Percentiles rank a stretch among this genome's conserved stretches.
Evolutionary conservation across 2,797 vertebrate genomes (phyloP).

Genomic region (Hypotaenidia okinawae): DNA sequence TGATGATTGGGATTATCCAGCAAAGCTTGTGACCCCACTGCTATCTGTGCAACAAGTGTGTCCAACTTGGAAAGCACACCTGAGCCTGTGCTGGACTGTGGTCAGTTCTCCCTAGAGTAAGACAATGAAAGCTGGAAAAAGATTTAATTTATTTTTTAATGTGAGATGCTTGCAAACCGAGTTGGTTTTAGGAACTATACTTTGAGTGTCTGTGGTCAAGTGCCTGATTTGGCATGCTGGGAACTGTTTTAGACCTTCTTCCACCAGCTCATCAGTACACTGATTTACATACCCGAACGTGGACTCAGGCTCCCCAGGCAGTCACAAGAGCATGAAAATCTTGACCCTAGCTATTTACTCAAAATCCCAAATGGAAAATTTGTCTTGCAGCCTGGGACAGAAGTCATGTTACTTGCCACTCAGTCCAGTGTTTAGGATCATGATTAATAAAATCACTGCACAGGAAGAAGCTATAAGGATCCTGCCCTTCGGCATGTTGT

Average conservation of each 20-base stretch:
- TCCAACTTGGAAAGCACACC: neutral
- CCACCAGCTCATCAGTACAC: neutral
- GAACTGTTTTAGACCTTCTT: neutral
- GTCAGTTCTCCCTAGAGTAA: neutral
- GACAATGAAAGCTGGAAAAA: neutral
- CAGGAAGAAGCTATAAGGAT: neutral
- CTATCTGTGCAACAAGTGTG: neutral
- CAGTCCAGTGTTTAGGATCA: neutral
- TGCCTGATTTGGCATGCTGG: neutral
- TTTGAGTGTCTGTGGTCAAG: accelerated
- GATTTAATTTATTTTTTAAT: neutral
- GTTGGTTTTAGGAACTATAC: neutral
- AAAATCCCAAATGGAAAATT: neutral
- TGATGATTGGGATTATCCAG: neutral
- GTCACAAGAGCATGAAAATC: neutral
- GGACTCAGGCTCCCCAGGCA: neutral
- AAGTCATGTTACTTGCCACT: neutral
- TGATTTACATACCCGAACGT: neutral
- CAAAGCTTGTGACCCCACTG: accelerated
- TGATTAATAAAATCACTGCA: neutral
- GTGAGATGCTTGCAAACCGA: neutral
- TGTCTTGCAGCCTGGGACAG: neutral
- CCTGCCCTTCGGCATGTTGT: neutral
- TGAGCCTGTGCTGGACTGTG: accelerated
- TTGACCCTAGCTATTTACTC: neutral